phyloP scores from a whole-genome alignment of 2,888 invertebrate species.

The Troides aeacus region DNA sequence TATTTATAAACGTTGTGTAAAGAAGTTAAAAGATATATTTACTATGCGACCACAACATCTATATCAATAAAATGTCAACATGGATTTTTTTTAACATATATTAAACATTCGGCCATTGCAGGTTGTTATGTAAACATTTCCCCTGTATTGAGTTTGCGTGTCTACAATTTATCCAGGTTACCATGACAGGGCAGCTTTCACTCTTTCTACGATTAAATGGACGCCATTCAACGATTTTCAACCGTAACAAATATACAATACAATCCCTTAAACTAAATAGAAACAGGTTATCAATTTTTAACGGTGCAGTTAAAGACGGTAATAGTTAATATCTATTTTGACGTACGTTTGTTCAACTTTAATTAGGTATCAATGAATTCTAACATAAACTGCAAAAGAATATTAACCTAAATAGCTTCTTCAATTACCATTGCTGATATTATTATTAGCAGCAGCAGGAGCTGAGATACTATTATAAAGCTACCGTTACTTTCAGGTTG shows the following conservation, averaged over 20 bases:
- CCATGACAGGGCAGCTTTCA: constrained; percentile 38
- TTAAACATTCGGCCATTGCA: background rate
- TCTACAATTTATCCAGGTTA: constrained; percentile 53
- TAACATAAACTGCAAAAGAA: too few relatives aligned
- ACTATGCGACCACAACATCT: too few relatives aligned
- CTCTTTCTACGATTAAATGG: constrained; percentile 25
- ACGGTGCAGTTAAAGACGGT: background rate
- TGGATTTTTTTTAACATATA: too few relatives aligned
- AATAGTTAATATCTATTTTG: background rate
- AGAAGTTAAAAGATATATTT: too few relatives aligned
- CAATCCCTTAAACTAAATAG: background rate
- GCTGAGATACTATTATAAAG: too few relatives aligned
- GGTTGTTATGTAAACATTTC: constrained; percentile 35
- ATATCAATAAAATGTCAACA: too few relatives aligned
- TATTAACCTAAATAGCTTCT: too few relatives aligned
- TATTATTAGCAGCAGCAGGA: too few relatives aligned
- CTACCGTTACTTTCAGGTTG: background rate
- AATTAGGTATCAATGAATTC: too few relatives aligned
- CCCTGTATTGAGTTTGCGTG: constrained; percentile 56
- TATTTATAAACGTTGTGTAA: too few relatives aligned
- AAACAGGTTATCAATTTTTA: too few relatives aligned
- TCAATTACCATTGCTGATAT: too few relatives aligned
- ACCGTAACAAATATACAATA: constrained; percentile 9
- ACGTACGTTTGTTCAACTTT: background rate
- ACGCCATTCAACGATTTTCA: constrained; percentile 23